These are phyloP conservation scores for Australoheros scitulus DNA, from an alignment of 2,113 vertebrate genomes.

Conservation along the genomic window DNA sequence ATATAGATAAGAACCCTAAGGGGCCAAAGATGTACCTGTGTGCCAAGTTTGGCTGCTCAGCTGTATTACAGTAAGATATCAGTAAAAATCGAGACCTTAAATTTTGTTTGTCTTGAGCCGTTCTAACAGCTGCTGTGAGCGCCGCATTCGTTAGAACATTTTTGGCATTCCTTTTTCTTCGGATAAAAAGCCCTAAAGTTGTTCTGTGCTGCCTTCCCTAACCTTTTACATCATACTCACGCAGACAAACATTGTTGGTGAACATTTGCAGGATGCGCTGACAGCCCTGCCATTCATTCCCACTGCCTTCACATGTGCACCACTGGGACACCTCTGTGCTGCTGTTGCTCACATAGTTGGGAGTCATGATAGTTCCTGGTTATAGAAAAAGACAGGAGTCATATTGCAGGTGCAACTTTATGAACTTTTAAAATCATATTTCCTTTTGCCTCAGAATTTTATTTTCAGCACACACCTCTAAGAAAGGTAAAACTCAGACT, in stretches of 20 bases:
- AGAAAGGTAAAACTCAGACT: neutral
- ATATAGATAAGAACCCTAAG: neutral
- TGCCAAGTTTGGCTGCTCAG: neutral
- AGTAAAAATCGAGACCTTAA: neutral
- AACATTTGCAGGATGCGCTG: conserved; percentile 88
- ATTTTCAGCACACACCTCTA: conserved; percentile 21
- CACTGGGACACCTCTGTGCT: conserved; percentile 89
- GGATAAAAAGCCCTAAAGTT: neutral
- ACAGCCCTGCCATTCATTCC: conserved; percentile 91
- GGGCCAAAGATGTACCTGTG: neutral
- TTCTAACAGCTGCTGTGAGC: neutral
- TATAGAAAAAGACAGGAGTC: conserved; percentile 1
- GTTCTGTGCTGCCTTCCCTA: neutral
- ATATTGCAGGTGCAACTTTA: conserved; percentile 8
- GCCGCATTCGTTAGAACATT: neutral
- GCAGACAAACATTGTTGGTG: conserved; percentile 88
- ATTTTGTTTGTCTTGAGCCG: neutral
- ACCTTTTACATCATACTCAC: conserved; percentile 79
- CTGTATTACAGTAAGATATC: neutral
- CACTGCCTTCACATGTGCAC: conserved; percentile 93
- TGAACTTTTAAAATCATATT: conserved; percentile 9
- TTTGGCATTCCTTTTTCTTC: neutral
- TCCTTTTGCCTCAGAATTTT: conserved; percentile 6
- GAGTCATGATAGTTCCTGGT: conserved; percentile 93
- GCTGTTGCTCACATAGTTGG: conserved; percentile 93